Evolutionary conservation across 2,888 invertebrate species (phyloP).

Genomic region (Seira ritae): DNA sequence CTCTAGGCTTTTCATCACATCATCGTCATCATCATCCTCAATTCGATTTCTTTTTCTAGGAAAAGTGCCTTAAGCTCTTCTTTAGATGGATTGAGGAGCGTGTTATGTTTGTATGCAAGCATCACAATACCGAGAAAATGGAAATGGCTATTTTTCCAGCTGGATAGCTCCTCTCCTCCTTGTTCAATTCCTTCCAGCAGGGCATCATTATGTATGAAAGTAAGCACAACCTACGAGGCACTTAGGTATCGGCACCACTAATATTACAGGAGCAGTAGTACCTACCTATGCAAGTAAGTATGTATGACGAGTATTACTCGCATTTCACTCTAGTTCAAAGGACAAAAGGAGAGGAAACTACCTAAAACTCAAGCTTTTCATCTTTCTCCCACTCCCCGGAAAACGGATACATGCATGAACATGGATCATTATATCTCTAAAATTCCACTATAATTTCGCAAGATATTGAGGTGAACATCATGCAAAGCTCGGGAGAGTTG

Average conservation of each 20-base stretch:
- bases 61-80: background rate
- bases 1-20: background rate
- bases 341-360: background rate
- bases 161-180: background rate
- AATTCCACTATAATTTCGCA: too few species aligned
- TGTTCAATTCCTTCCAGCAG: background rate
- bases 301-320: background rate
- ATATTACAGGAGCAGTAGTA: too few species aligned
- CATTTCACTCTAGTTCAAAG: background rate
- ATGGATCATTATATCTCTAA: too few species aligned
- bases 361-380: too few species aligned
- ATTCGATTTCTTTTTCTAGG: slow-evolving; percentile 6
- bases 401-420: too few species aligned
- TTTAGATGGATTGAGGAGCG: background rate
- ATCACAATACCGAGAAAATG: background rate
- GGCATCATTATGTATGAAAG: background rate
- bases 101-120: background rate
- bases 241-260: too few species aligned
- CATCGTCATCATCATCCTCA: background rate
- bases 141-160: slow-evolving; percentile 2
- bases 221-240: too few species aligned
- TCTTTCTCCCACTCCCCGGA: too few species aligned
- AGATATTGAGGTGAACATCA: too few species aligned
- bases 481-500: too few species aligned
- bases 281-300: background rate